Percentiles rank a stretch among this genome's conserved stretches.
Evolutionary conservation across 2,797 vertebrate species (phyloP).

Genomic region (Acanthiza pusilla): DNA sequence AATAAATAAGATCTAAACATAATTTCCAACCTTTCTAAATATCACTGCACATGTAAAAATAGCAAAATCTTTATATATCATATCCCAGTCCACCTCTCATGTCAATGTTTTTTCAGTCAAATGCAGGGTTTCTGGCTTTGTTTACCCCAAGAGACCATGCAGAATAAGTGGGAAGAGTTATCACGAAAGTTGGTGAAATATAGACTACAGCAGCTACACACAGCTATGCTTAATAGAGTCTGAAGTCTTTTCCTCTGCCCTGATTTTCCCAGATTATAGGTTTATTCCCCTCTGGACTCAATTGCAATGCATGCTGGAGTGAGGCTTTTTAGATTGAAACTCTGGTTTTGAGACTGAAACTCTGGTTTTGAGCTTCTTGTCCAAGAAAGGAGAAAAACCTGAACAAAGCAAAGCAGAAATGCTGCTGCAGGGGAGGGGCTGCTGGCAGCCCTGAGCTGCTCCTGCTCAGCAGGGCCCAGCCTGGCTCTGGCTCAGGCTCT

Average conservation of each 20-base stretch:
- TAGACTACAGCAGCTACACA: neutral
- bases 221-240: neutral
- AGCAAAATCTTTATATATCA: conserved; percentile 7
- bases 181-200: neutral
- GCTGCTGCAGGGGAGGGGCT: neutral
- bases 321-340: neutral
- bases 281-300: neutral
- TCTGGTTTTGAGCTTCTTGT: neutral
- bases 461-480: neutral
- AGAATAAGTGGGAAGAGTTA: neutral
- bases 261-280: neutral
- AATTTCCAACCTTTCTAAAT: conserved; percentile 48
- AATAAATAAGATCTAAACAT: conserved; percentile 8
- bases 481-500: neutral
- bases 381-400: neutral
- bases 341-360: neutral
- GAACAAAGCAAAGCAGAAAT: neutral
- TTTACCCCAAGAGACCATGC: neutral
- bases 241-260: neutral
- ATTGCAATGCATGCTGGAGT: neutral
- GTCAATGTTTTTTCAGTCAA: neutral
- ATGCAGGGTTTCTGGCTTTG: neutral
- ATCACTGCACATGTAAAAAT: conserved; percentile 31
- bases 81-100: neutral
- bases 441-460: neutral